Percentiles rank a stretch among this genome's conserved stretches.
These are phyloP conservation scores for Dysmachus trigonus DNA, from an alignment of 2,888 invertebrate genomes.

Conservation along the genomic window DNA sequence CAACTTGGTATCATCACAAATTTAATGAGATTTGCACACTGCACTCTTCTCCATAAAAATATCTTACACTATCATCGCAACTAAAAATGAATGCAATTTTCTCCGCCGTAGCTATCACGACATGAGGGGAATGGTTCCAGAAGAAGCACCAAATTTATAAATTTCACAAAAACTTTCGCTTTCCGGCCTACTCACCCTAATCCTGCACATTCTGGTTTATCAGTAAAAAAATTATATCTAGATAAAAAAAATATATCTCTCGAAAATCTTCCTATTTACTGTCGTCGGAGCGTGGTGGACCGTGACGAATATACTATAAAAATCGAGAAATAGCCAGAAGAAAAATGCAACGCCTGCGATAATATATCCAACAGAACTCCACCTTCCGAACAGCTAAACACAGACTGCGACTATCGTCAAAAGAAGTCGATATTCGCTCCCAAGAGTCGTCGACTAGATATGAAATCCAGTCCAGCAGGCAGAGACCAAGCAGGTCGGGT, in stretches of 20 bases:
- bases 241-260: not conserved
- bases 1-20: not conserved
- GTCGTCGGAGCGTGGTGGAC: not conserved
- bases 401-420: not conserved
- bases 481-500: not conserved
- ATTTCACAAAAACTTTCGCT: not conserved
- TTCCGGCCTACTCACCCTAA: slow-evolving; percentile 3
- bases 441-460: not conserved
- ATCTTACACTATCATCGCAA: not conserved
- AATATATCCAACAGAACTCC: not conserved
- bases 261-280: not conserved
- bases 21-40: not conserved
- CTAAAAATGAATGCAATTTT: not conserved
- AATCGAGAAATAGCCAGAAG: not conserved
- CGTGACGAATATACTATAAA: not conserved
- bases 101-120: slow-evolving; percentile 4
- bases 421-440: not conserved
- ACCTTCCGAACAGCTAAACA: not conserved
- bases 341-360: not conserved
- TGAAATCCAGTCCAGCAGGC: not conserved
- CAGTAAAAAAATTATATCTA: not conserved
- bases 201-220: slow-evolving; percentile 18
- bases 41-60: not conserved
- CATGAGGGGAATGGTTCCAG: not conserved
- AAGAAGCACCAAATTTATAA: not conserved